A percentile compares a stretch with the other conserved stretches of the same genome.
Evolutionary conservation across 2,888 invertebrate species (phyloP).

Genomic region (Ernsta delagoae): DNA sequence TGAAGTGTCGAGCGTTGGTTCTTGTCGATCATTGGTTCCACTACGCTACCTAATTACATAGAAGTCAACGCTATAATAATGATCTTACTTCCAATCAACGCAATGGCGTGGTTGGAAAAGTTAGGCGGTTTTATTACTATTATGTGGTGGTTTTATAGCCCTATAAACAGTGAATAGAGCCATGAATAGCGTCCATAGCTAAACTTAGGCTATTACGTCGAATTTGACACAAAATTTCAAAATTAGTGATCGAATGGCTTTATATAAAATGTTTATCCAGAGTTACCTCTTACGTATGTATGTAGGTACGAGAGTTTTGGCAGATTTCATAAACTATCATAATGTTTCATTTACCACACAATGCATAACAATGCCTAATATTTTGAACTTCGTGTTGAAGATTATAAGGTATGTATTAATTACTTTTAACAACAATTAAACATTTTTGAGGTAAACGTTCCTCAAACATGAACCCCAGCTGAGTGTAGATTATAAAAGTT

Average conservation of each 20-base stretch:
- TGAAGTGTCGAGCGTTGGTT: too few relatives aligned
- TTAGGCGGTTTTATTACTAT: neutral
- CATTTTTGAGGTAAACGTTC: slow-evolving; percentile 28
- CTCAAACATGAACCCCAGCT: slow-evolving; percentile 20
- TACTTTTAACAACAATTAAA: neutral
- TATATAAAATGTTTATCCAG: too few relatives aligned
- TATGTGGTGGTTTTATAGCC: neutral
- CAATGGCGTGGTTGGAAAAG: neutral
- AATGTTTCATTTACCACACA: neutral
- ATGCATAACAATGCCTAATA: neutral
- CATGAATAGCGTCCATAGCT: neutral
- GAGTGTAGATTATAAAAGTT: slow-evolving; percentile 26
- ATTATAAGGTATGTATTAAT: neutral
- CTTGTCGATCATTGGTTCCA: too few relatives aligned
- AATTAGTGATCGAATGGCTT: too few relatives aligned
- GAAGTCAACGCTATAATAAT: too few relatives aligned
- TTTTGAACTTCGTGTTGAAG: neutral
- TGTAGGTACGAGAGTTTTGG: neutral
- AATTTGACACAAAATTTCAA: too few relatives aligned
- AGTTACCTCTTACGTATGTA: too few relatives aligned
- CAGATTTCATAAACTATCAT: neutral
- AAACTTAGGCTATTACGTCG: neutral
- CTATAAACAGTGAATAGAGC: neutral
- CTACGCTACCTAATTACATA: too few relatives aligned
- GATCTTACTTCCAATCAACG: too few relatives aligned